These are phyloP conservation scores for Valencia hispanica DNA, from an alignment of 2,797 vertebrate genomes.

Conservation along the genomic window DNA sequence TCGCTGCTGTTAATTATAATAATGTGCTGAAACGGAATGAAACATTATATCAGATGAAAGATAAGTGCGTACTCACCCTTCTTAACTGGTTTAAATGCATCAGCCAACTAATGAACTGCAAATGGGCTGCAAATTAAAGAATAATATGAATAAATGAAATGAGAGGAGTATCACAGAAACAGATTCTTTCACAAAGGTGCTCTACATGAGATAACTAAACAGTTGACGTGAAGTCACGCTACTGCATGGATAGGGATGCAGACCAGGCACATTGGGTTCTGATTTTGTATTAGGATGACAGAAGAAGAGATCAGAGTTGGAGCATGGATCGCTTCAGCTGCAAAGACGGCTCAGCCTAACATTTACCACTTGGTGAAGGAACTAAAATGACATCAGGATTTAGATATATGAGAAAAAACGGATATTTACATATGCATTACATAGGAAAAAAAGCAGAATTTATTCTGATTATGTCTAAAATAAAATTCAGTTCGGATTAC, in stretches of 20 bases:
- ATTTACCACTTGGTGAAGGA: background rate
- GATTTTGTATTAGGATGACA: background rate
- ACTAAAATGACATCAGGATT: background rate
- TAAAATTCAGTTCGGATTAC: background rate
- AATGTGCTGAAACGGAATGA: background rate
- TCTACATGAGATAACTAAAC: background rate
- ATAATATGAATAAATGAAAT: slow-evolving; percentile 3
- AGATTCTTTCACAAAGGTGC: background rate
- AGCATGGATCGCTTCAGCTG: background rate
- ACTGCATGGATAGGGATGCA: background rate
- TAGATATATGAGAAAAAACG: background rate
- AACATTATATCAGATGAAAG: slow-evolving; percentile 6
- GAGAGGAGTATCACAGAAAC: background rate
- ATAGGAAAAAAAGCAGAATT: background rate
- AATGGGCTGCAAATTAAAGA: background rate
- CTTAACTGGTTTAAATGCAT: background rate
- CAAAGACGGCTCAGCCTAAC: background rate
- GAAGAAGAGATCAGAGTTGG: background rate
- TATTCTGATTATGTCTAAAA: too few species aligned
- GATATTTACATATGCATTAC: background rate
- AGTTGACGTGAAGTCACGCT: background rate
- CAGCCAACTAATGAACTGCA: background rate
- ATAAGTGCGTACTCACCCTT: background rate
- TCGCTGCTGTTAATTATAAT: background rate
- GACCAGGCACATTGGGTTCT: background rate